Evolutionary conservation across 2,113 vertebrate genomes (phyloP).

Genomic region (Sinocyclocheilus anophthalmus): DNA sequence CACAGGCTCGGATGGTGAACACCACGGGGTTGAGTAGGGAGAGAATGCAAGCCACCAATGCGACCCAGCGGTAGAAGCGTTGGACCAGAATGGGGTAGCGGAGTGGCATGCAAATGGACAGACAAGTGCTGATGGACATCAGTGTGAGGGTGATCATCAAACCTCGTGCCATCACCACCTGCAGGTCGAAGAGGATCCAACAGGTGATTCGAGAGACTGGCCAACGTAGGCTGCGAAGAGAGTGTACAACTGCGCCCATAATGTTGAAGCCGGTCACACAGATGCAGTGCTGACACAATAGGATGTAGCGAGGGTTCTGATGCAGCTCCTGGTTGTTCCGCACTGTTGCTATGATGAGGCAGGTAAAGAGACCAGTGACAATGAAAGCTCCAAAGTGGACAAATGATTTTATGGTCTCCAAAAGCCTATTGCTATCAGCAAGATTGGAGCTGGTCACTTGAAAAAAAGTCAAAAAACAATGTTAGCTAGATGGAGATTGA

Average conservation of each 20-base stretch:
- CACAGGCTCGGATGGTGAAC: slow-evolving; percentile 54
- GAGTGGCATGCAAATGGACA: slow-evolving; percentile 65
- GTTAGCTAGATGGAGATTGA: neutral
- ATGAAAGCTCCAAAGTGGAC: slow-evolving; percentile 63
- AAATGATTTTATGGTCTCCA: slow-evolving; percentile 60
- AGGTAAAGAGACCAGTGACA: slow-evolving; percentile 55
- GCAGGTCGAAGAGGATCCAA: slow-evolving; percentile 67
- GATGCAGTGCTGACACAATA: slow-evolving; percentile 67
- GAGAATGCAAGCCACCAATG: slow-evolving; percentile 52
- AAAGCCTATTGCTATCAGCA: slow-evolving; percentile 41
- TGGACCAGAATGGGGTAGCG: slow-evolving; percentile 41
- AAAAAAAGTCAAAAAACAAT: neutral
- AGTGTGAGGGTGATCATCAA: slow-evolving; percentile 68
- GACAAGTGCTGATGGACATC: slow-evolving; percentile 65
- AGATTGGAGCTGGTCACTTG: slow-evolving; percentile 59
- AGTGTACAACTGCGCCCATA: slow-evolving; percentile 56
- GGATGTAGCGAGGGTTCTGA: slow-evolving; percentile 57
- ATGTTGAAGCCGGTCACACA: slow-evolving; percentile 65
- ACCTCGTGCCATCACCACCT: slow-evolving; percentile 65
- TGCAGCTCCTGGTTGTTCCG: slow-evolving; percentile 55
- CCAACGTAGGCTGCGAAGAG: slow-evolving; percentile 48
- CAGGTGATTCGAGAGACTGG: slow-evolving; percentile 55
- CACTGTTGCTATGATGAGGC: slow-evolving; percentile 59
- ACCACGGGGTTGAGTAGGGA: slow-evolving; percentile 62
- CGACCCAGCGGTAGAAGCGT: slow-evolving; percentile 37